These are phyloP conservation scores for Phataginus tricuspis DNA, from an alignment of 2,797 vertebrate species.

Conservation along the genomic window DNA sequence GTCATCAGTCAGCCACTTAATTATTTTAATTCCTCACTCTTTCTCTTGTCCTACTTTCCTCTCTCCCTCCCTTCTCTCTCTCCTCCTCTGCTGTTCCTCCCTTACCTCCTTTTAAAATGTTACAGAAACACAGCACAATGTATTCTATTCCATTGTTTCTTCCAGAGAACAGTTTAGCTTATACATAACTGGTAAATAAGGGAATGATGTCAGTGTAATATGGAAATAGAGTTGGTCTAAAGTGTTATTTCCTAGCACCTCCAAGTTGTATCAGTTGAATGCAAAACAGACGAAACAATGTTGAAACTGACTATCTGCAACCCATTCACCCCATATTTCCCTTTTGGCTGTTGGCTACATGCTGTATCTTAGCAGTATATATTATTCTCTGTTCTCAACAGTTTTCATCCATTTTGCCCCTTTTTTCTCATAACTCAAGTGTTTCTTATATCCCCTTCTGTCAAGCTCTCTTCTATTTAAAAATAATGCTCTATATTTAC, in stretches of 20 bases:
- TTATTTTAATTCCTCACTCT: not conserved
- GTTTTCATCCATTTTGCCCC: not conserved
- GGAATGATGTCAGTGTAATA: not conserved
- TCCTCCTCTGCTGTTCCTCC: not conserved
- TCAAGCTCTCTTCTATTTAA: not conserved
- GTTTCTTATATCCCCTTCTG: not conserved
- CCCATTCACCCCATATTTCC: not conserved
- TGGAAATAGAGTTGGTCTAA: not conserved
- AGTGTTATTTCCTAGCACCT: not conserved
- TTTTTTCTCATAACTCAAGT: not conserved
- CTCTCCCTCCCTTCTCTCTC: not conserved
- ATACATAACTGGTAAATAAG: not conserved
- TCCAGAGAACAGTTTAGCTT: not conserved
- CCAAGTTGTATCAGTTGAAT: not conserved
- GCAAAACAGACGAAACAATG: not conserved
- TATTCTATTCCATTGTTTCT: not conserved
- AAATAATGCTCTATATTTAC: not conserved
- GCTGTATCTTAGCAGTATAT: not conserved
- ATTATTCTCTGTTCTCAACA: not conserved
- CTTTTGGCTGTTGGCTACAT: not conserved
- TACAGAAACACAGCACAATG: not conserved
- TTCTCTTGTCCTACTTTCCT: not conserved
- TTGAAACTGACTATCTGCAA: not conserved
- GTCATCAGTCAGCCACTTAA: not conserved
- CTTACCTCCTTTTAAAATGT: not conserved